Evolutionary conservation across 64 coral and sea anemone species (phyloP), one percentile per base, ranked within the genome.

Genomic region (Catalaphyllia jardinei): DNA sequence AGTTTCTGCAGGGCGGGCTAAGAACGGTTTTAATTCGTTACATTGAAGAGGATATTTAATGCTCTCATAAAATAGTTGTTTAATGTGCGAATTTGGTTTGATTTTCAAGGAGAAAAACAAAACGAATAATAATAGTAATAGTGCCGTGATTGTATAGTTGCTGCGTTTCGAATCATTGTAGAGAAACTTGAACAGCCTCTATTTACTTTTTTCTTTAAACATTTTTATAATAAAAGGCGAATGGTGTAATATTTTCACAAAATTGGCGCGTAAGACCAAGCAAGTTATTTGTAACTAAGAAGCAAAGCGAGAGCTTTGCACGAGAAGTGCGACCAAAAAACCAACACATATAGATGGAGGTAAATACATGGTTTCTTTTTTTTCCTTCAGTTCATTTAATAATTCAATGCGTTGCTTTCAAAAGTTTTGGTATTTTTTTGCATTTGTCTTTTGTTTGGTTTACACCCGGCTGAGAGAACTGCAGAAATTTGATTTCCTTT

Each of bases 401-500:
- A 85, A 85, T 85, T 85, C 35, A 85, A 71, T 67, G 81, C 24
- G 16, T 71, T 71, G 30, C 81, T 71, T 51, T 38, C 69, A 9
- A 38, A 63, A 64, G 20, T 71, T 85, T 85, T 85, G 59, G 79
- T 64, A 85, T 85, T 85, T 71, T 38, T 85, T 85, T 71, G 38
- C 65, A 85, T 27, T 71, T 71, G 33, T n/a, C 20, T 29, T 71
- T 52, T 85, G 81, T 85, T 85, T 85, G 62, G 81, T 20, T 85
- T 85, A 67, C 81, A 85, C 81, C 81, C 81, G 63, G 42, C 81
- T 18, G 81, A 71, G 81, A 24, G 42, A 69, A 67, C 38, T 51
- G 62, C 25, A 85, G 60, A 85, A 85, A 85, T 85, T 85, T 71
- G 76, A 85, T 85, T 85, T 85, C 81, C 35, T 85, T n/a, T 22